Evolutionary conservation across 1,140 invertebrate genomes (phyloP).

Genomic region (Drosophila takahashii): DNA sequence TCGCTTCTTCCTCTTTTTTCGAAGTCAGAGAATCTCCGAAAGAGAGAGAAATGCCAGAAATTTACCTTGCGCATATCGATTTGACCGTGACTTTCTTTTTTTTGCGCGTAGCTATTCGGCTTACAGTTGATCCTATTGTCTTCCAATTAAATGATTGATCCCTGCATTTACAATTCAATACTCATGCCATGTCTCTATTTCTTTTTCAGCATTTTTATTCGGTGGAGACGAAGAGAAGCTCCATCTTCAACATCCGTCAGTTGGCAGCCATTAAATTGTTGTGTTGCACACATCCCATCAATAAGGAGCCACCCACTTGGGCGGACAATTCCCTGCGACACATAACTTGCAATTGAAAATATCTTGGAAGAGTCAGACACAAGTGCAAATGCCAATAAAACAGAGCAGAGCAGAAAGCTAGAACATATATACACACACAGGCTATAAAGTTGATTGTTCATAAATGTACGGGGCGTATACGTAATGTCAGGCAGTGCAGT

Average conservation of each 20-base stretch:
- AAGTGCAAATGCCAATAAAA: slow-evolving; percentile 76
- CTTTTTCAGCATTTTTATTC: slow-evolving; percentile 12
- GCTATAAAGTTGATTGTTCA: slow-evolving; percentile 77
- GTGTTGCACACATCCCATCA: slow-evolving; percentile 29
- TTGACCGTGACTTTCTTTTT: too few relatives aligned
- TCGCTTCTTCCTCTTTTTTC: too few relatives aligned
- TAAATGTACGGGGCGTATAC: slow-evolving; percentile 82
- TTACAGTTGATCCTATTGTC: slow-evolving; percentile 5
- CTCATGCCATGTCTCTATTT: slow-evolving; percentile 27
- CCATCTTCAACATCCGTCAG: slow-evolving; percentile 37
- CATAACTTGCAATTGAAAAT: slow-evolving; percentile 76
- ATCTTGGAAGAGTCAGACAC: slow-evolving; percentile 73
- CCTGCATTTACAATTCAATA: slow-evolving; percentile 39
- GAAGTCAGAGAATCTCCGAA: too few relatives aligned
- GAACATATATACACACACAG: slow-evolving; percentile 22
- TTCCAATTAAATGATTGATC: slow-evolving; percentile 13
- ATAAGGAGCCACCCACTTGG: slow-evolving; percentile 17
- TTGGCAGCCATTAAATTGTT: slow-evolving; percentile 41
- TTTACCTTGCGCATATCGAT: too few relatives aligned
- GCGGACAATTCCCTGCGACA: slow-evolving; percentile 39
- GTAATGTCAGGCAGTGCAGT: slow-evolving; percentile 68
- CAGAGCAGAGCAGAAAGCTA: slow-evolving; percentile 31
- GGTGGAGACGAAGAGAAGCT: background rate
- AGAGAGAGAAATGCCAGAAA: too few relatives aligned
- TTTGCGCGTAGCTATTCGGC: too few relatives aligned